Percentiles rank a stretch among this genome's conserved stretches.
Conservation (phyloP, 2,888 invertebrate genomes). For the Eristalis intricaria region DNA sequence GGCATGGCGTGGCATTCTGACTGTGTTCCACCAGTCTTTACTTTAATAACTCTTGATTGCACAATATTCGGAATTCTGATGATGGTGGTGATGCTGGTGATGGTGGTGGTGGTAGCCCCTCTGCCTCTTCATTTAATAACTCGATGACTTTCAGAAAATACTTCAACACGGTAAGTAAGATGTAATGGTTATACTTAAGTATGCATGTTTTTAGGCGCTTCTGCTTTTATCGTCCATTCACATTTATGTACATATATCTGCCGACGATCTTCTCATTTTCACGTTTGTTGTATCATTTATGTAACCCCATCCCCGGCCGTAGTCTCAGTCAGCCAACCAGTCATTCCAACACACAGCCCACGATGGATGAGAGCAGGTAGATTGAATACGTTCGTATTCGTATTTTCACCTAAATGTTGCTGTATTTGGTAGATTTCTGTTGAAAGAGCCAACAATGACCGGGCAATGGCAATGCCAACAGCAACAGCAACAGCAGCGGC, state of each 20-base stretch:
- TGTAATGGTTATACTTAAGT: slow-evolving; percentile 71
- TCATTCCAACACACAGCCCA: neutral
- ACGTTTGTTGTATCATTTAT: slow-evolving; percentile 55
- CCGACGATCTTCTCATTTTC: slow-evolving; percentile 65
- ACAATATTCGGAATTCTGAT: slow-evolving; percentile 72
- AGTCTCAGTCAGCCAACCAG: slow-evolving; percentile 21
- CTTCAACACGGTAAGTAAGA: slow-evolving; percentile 71
- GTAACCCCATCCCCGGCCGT: slow-evolving; percentile 59
- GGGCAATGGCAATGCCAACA: neutral
- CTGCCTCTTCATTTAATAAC: slow-evolving; percentile 71
- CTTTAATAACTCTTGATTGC: slow-evolving; percentile 73
- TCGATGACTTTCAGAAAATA: slow-evolving; percentile 72
- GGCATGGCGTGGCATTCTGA: slow-evolving; percentile 60
- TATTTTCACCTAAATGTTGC: slow-evolving; percentile 29
- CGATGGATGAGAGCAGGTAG: slow-evolving; percentile 44
- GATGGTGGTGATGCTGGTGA: too few relatives aligned
- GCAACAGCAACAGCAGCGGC: slow-evolving; percentile 4
- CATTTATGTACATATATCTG: neutral
- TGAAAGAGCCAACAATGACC: slow-evolving; percentile 61
- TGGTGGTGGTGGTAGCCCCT: slow-evolving; percentile 45
- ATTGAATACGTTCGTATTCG: slow-evolving; percentile 1
- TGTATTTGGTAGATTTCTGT: slow-evolving; percentile 52
- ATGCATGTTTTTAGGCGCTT: slow-evolving; percentile 71
- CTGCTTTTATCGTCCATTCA: slow-evolving; percentile 71
- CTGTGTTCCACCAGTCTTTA: slow-evolving; percentile 66